Evolutionary conservation across 2,888 invertebrate genomes (phyloP).

Genomic region (Lepidocyrtinus sp.): DNA sequence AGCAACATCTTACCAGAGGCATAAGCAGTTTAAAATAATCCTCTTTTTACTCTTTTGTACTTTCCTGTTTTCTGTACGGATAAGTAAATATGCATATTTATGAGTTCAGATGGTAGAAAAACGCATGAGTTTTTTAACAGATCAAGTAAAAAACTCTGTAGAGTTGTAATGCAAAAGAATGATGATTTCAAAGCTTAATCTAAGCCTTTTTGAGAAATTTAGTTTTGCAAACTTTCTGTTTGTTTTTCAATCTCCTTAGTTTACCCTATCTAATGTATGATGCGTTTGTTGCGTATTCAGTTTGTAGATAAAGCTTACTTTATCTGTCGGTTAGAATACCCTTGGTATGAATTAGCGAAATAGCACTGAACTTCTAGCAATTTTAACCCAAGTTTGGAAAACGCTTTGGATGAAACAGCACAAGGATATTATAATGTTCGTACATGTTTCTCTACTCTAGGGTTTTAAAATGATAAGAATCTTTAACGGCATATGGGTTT

Average conservation of each 20-base stretch:
- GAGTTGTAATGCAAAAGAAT: not conserved
- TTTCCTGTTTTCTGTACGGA: not conserved
- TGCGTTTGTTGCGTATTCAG: not conserved
- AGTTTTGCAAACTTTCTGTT: conserved; percentile 8
- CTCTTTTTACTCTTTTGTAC: not conserved
- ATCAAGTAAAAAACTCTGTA: not conserved
- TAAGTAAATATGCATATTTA: conserved; percentile 31
- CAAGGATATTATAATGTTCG: not conserved
- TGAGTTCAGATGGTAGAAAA: conserved; percentile 10
- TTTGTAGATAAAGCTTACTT: not conserved
- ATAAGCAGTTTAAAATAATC: conserved; percentile 15
- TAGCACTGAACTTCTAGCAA: not conserved
- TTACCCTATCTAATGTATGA: too few species aligned
- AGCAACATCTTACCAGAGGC: not conserved
- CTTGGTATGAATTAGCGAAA: not conserved
- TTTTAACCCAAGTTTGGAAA: not conserved
- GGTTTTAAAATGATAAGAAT: not conserved
- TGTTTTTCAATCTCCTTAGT: not conserved
- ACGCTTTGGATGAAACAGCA: not conserved
- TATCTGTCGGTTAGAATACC: not conserved
- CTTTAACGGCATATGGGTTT: not conserved
- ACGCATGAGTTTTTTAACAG: not conserved
- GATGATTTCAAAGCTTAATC: conserved; percentile 7
- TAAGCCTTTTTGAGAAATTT: not conserved
- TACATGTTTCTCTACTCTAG: not conserved